Evolutionary conservation across 2,888 invertebrate genomes (phyloP).

Genomic region (Gasteruption jaculator): DNA sequence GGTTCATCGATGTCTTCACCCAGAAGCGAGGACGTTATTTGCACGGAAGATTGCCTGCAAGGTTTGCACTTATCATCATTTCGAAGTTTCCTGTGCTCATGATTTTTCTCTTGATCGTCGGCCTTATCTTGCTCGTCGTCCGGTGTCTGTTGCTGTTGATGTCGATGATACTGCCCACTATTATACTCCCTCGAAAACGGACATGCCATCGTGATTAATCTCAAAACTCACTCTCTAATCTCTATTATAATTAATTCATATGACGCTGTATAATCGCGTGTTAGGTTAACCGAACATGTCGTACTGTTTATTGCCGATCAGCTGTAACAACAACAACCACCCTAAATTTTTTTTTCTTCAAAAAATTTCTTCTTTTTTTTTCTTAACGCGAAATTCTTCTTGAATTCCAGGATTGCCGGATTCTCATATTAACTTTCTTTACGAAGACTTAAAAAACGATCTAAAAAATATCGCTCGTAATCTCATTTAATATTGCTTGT

Average conservation of each 20-base stretch:
- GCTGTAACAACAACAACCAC: too few species aligned
- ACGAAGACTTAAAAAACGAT: too few species aligned
- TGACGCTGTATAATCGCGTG: too few species aligned
- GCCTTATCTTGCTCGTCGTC: constrained; percentile 16
- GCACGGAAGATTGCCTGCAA: constrained; percentile 63
- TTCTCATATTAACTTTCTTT: too few species aligned
- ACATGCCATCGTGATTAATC: constrained; percentile 41
- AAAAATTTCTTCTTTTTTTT: too few species aligned
- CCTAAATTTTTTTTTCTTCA: too few species aligned
- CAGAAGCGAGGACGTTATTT: constrained; percentile 53
- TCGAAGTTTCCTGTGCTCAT: constrained; percentile 13
- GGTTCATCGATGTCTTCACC: constrained; percentile 60
- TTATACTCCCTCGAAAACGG: constrained; percentile 39
- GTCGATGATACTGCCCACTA: too few species aligned
- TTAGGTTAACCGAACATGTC: too few species aligned
- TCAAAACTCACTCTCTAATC: not conserved
- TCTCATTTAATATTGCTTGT: too few species aligned
- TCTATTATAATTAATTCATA: not conserved
- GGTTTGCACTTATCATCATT: constrained; percentile 38
- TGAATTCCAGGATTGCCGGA: too few species aligned
- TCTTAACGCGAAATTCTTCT: too few species aligned
- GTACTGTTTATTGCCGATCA: constrained; percentile 29
- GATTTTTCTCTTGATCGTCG: constrained; percentile 4
- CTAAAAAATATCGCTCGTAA: too few species aligned
- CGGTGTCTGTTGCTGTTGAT: constrained; percentile 20